A percentile compares a stretch with the other conserved stretches of the same genome.
Evolutionary conservation across 2,113 vertebrate genomes (phyloP).

Genomic region (Forbesichthys papilliferus): DNA sequence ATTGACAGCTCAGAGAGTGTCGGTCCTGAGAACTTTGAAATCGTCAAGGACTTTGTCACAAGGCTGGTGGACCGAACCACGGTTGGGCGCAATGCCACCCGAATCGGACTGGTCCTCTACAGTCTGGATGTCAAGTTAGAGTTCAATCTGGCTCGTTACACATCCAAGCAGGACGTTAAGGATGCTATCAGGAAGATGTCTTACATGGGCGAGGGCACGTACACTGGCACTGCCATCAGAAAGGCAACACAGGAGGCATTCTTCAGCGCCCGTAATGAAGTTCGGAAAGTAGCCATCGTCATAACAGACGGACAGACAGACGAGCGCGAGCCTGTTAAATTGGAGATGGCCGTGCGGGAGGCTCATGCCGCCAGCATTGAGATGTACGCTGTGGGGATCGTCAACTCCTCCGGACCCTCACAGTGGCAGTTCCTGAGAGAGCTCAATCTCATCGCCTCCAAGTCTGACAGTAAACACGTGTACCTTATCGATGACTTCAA

Average conservation of each 20-base stretch:
- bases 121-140: conserved; percentile 86
- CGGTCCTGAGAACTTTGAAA: conserved; percentile 90
- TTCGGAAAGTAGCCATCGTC: conserved; percentile 87
- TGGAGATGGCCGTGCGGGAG: conserved; percentile 85
- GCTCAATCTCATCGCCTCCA: conserved; percentile 90
- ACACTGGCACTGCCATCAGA: conserved; percentile 88
- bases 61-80: conserved; percentile 87
- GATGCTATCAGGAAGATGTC: conserved; percentile 84
- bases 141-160: conserved; percentile 83
- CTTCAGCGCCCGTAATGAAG: conserved; percentile 80
- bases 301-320: conserved; percentile 89
- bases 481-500: conserved; percentile 91
- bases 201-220: conserved; percentile 90
- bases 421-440: conserved; percentile 84
- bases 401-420: conserved; percentile 84
- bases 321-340: conserved; percentile 85
- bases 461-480: conserved; percentile 88
- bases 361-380: conserved; percentile 88
- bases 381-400: conserved; percentile 90
- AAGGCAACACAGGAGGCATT: conserved; percentile 89
- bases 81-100: conserved; percentile 85
- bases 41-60: conserved; percentile 90
- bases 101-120: conserved; percentile 88
- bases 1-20: conserved; percentile 94
- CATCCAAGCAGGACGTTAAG: conserved; percentile 83